Evolutionary conservation across 2,888 invertebrate genomes (phyloP).

Genomic region (Dasysyrphus tricinctus): DNA sequence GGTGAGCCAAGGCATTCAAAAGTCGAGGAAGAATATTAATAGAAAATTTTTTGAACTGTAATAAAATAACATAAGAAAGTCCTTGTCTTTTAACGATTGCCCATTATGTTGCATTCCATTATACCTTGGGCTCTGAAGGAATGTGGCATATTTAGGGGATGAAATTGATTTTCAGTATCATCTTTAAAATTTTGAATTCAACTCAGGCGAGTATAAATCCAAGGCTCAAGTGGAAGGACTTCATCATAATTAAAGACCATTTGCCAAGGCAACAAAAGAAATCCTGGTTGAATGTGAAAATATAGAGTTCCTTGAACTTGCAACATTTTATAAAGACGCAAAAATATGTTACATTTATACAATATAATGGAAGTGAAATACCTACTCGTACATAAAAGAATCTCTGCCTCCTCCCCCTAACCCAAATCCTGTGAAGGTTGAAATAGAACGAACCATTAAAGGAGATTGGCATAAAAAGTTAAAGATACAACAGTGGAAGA

Average conservation of each 20-base stretch:
- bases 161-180: neutral
- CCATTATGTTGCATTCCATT: neutral
- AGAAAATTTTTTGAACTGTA: slow-evolving; percentile 46
- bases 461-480: slow-evolving; percentile 28
- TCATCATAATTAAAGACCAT: slow-evolving; percentile 13
- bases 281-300: slow-evolving; percentile 30
- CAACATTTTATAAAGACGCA: slow-evolving; percentile 54
- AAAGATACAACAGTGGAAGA: neutral
- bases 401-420: slow-evolving; percentile 13
- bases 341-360: slow-evolving; percentile 46
- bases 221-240: neutral
- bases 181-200: neutral
- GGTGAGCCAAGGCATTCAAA: neutral
- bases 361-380: slow-evolving; percentile 52
- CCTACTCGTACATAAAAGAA: slow-evolving; percentile 22
- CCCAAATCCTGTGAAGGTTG: slow-evolving; percentile 28
- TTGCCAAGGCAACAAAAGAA: slow-evolving; percentile 12
- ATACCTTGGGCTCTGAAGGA: neutral
- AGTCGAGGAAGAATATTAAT: slow-evolving; percentile 37
- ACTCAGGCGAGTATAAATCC: neutral
- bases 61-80: slow-evolving; percentile 5
- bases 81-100: neutral
- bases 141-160: neutral
- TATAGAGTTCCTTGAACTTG: slow-evolving; percentile 34
- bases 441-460: slow-evolving; percentile 17